Evolutionary conservation across 2,797 vertebrate species (phyloP), one percentile per base, ranked within the genome.

Genomic region (Mus spretus): DNA sequence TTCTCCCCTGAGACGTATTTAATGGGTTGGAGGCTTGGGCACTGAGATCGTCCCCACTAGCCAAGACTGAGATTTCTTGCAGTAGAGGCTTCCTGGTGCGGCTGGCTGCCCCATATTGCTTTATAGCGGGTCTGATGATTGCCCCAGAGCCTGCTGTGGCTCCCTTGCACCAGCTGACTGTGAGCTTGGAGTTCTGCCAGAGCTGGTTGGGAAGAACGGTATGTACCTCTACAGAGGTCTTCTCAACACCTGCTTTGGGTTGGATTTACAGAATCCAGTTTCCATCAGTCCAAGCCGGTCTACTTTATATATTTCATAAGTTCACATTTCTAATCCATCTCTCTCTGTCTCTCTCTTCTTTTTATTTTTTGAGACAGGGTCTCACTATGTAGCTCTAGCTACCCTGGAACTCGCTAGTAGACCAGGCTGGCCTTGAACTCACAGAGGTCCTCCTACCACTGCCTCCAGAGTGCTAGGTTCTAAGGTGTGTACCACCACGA

Each of bases 181-280:
- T 26, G 75, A 92, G 82, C 86, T 87, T 97, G 97, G 96, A 93
- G 81, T 93, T 90, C 97, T 93, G 93, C 96, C 96, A 50, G 31
- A 65, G 79, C 40, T 65, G 90, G 59, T 19, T 77, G 85, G 83
- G 74, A 94, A 95, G 65, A 94, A 97, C 67, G 0, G 88, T 37
- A 65, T 93, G 96, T 95, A 70, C 96, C 90, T 96, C 93, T 72
- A 31, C 50, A 70, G 80, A 89, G 79, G 93, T 82, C 65, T 95
- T 89, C 94, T 95, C 85, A 83, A 94, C 84, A 96, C 97, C 96
- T 97, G 88, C 80, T 88, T 89, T 44, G 61, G 88, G 90, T 15
- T 96, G 90, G 44, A 34, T 80, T 90, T 93, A 88, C 65, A 85
- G 82, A 97, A 78, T 67, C 50, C 83, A 82, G 78, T 94, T 96